Base-by-base conservation (phyloP, 2,797 vertebrate species). In the Buphagus erythrorhynchus region DNA sequence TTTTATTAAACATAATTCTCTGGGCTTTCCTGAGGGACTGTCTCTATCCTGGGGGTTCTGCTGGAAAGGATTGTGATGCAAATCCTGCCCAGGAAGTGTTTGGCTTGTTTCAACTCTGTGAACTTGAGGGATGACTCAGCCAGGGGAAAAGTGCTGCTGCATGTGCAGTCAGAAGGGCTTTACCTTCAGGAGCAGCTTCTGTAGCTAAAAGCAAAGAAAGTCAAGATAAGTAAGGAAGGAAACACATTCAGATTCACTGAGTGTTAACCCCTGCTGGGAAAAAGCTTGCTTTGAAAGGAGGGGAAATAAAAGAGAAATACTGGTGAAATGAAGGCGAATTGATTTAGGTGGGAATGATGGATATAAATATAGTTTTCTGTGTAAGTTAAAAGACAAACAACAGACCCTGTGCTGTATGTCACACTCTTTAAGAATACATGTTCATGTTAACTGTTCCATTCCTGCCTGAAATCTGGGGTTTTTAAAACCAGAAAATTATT, bases 51-150 rank as follows among this genome's bases (percentile, higher is more conserved):
- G 49, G 28, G 55, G 21, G 16, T 68, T 24, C 31, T 58, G 22
- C 17, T 38, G 38, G 58, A n/a, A 73, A 57, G 17, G 45, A 19
- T 8, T 61, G 36, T n/a, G 20, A 45, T 76, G n/a, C 36, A 63
- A 86, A 71, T 69, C 21, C 65, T 62, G 45, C 59, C 49, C 2
- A 2, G 58, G 22, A 79, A 87, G 10, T 3, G 11, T 42, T 71
- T 65, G 66, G 31, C 35, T 90, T 15, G 2, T 31, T n/a, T 84
- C 43, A 49, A 26, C 61, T 85, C 3, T 43, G 49, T 57, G 68
- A 91, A 86, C 69, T 90, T 51, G 69, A 77, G 46, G 58, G 69
- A 68, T 92, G 90, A 94, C 77, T 94, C 90, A n/a, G 92, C 82
- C 84, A 88, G 66, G 62, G 73, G 54, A 78, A 69, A 74, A 86